Evolutionary conservation across 2,113 vertebrate genomes (phyloP), one percentile per base, ranked within the genome.

Genomic region (Pungitius pungitius): DNA sequence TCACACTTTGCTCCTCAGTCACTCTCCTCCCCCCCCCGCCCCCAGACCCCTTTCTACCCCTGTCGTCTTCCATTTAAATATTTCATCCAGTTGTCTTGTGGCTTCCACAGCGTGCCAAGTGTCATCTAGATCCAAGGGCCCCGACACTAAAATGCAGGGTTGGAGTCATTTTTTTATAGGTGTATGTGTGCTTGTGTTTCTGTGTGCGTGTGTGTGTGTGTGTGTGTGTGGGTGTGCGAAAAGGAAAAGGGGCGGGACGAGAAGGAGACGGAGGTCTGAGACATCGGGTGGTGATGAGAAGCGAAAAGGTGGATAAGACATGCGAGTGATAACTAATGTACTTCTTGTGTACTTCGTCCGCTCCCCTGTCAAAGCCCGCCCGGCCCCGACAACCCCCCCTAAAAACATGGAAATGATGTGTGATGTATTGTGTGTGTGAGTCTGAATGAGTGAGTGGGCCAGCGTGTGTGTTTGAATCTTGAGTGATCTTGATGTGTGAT

Each of bases 321-420:
- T 65, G 92, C 94, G 95, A 93, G 93, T 87, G 95, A 95, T 96
- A 94, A 91, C 96, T 97, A 98, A 98, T 96, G 97, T 94, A 95
- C 91, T 95, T 96, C 93, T 93, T 96, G 95, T 96, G 95, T 96
- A 94, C 95, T 94, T 93, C 80, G 92, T 92, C 90, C 54, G 91
- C 92, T 91, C 90, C 88, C 88, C 94, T 95, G 95, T 95, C 95
- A 95, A 54, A 39, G 87, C 91, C 89, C 92, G 91, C 94, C 58
- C 2, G 17, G 73, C 22, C 65, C 80, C 75, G 49, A 77, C 79
- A 81, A 37, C 69, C 85, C 39, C 80, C 86, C 40, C 90, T 90
- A 91, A 91, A 93, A 71, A 81, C 60, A 78, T 64, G 93, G 66
- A 87, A 85, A 77, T 80, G 81, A 83, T 86, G 82, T 77, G 80